These are phyloP conservation scores for Polylopha cassiicola DNA, from an alignment of 2,888 invertebrate genomes.

Conservation along the genomic window DNA sequence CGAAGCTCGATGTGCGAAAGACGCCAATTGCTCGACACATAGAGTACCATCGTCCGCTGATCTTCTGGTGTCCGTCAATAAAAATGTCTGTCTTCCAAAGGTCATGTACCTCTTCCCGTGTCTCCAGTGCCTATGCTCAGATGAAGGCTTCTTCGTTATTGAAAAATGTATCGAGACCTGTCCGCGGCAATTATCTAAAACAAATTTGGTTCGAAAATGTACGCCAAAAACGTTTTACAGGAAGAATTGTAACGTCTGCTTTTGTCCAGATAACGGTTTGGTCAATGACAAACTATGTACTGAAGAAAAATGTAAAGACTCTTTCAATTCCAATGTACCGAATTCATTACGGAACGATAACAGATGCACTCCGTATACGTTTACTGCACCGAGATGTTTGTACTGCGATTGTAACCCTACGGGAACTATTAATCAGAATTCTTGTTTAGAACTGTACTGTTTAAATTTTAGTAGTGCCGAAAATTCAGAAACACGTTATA, in stretches of 20 bases:
- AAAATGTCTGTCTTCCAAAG: constrained; percentile 54
- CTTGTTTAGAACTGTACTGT: constrained; percentile 54
- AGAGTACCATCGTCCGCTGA: constrained; percentile 25
- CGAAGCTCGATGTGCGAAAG: constrained; percentile 56
- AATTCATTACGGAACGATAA: constrained; percentile 31
- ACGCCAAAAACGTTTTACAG: constrained; percentile 50
- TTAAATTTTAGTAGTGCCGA: constrained; percentile 35
- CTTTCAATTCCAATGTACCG: constrained; percentile 28
- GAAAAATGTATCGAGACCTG: constrained; percentile 59
- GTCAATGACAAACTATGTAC: constrained; percentile 44
- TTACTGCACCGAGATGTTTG: constrained; percentile 49
- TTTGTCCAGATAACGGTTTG: constrained; percentile 48
- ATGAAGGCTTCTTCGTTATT: constrained; percentile 46
- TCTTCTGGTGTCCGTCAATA: constrained; percentile 29
- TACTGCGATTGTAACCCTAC: constrained; percentile 54
- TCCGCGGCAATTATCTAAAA: constrained; percentile 25
- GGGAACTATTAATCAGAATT: constrained; percentile 44
- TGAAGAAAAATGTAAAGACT: constrained; percentile 34
- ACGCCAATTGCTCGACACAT: constrained; percentile 46
- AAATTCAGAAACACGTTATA: constrained; percentile 32
- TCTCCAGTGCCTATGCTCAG: constrained; percentile 56
- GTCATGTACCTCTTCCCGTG: constrained; percentile 63
- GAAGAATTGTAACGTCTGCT: constrained; percentile 52
- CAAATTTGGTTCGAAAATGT: constrained; percentile 36
- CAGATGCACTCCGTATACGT: constrained; percentile 45